These are phyloP conservation scores for Phortica variegata DNA, from an alignment of 1,140 invertebrate species.

Conservation along the genomic window DNA sequence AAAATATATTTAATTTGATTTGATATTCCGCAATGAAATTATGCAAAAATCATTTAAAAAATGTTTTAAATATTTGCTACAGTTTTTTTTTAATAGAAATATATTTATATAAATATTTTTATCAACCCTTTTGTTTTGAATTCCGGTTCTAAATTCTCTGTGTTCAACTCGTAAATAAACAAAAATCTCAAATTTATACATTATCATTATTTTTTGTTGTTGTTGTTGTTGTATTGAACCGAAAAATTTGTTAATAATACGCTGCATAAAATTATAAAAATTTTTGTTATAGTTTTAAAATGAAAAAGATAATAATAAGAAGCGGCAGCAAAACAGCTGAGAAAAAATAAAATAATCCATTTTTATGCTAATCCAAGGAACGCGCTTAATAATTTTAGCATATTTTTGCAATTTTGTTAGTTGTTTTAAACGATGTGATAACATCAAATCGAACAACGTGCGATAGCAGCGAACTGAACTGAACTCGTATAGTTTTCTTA, in stretches of 20 bases:
- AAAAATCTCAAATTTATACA: too few relatives aligned
- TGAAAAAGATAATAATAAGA: too few relatives aligned
- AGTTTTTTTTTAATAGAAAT: slow-evolving; percentile 22
- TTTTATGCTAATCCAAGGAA: slow-evolving; percentile 12
- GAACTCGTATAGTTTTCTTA: too few relatives aligned
- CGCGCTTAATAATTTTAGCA: slow-evolving; percentile 23
- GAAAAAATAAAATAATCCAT: too few relatives aligned
- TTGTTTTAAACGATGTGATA: slow-evolving; percentile 55
- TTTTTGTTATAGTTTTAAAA: slow-evolving; percentile 32
- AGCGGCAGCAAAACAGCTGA: too few relatives aligned
- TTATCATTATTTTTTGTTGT: slow-evolving; percentile 22
- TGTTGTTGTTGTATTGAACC: slow-evolving; percentile 15
- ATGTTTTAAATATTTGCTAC: slow-evolving; percentile 39
- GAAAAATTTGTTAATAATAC: slow-evolving; percentile 21
- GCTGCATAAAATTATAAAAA: slow-evolving; percentile 27
- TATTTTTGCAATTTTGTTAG: slow-evolving; percentile 49
- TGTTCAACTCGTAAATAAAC: too few relatives aligned
- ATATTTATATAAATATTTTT: too few relatives aligned
- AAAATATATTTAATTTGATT: too few relatives aligned
- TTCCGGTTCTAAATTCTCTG: too few relatives aligned
- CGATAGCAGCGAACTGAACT: too few relatives aligned
- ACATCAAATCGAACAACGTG: too few relatives aligned
- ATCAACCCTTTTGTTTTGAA: slow-evolving; percentile 11
- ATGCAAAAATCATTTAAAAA: slow-evolving; percentile 34
- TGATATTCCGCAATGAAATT: slow-evolving; percentile 48